Evolutionary conservation across 2,888 invertebrate species (phyloP), one percentile per base, ranked within the genome.

Genomic region (Oscheius sp.): DNA sequence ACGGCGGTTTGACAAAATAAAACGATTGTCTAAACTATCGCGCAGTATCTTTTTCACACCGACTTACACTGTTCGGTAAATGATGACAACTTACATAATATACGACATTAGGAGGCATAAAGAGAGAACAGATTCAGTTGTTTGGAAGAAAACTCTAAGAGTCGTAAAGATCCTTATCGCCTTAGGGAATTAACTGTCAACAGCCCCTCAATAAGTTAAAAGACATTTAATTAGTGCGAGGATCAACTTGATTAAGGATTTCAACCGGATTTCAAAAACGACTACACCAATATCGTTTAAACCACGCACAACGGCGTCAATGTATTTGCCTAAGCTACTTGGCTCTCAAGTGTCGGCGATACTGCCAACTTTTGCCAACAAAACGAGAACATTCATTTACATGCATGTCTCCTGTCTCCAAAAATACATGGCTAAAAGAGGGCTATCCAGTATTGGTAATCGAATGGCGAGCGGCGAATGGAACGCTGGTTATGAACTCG

Each of bases 241-340:
- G n/a, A n/a, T n/a, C n/a, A n/a, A n/a, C n/a, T n/a, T n/a, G n/a
- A n/a, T n/a, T n/a, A 22, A 17, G 22, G 47, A 47, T 22, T 14
- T 14, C 14, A 54, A 54, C 54, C 54, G 54, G 28, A 32, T 30
- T 2, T 32, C 4, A 24, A 57, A 24, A 44, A 59, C 28, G 44
- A 59, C 22, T 22, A 44, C 33, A 51, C 26, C 26, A 41, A 59
- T 44, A 59, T 44, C 41, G 44, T 59, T 59, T 41, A 59, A 59
- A 59, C 59, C 44, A 26, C 59, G 41, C 54, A 32, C 33, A 22
- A 28, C 59, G 41, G 59, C 44, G 59, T 44, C 59, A 59, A 59
- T 59, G 59, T 59, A 59, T 59, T 59, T 59, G 59, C 59, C 59
- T 59, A 59, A 59, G 59, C 59, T 59, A 59, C 59, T 59, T 59